Evolutionary conservation across 2,113 vertebrate species (phyloP).

Genomic region (Mirza zaza): DNA sequence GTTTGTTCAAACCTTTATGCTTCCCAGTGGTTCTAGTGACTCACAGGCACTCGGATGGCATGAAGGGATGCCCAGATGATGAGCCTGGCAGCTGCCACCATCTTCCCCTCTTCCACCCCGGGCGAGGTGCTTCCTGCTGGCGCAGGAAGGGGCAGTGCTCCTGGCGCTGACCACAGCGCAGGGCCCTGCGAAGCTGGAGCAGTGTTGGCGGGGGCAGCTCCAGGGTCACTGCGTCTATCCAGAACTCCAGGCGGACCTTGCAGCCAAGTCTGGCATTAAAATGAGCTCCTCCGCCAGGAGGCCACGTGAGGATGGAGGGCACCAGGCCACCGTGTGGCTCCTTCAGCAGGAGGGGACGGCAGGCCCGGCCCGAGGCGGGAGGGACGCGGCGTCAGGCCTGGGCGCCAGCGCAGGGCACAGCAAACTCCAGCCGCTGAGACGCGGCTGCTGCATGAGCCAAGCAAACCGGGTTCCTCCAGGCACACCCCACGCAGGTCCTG

Average conservation of each 20-base stretch:
- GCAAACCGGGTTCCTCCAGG: not conserved
- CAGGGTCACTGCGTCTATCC: not conserved
- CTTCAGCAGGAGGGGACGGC: not conserved
- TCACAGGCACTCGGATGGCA: not conserved
- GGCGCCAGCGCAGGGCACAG: not conserved
- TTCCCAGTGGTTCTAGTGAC: not conserved
- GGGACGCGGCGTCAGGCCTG: accelerated
- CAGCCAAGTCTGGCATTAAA: not conserved
- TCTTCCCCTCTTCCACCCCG: not conserved
- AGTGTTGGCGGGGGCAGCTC: no score
- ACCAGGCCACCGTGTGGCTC: no score
- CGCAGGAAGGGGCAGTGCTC: not conserved
- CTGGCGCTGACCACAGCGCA: accelerated
- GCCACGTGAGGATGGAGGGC: not conserved
- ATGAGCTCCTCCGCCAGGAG: accelerated
- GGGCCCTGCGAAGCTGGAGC: not conserved
- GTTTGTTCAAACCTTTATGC: not conserved
- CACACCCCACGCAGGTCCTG: not conserved
- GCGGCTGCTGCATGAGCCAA: not conserved
- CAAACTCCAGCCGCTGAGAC: not conserved
- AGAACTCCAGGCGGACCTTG: not conserved
- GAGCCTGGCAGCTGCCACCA: accelerated
- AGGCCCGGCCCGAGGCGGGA: accelerated
- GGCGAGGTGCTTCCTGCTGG: not conserved
- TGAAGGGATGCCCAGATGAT: not conserved